Percentiles rank a stretch among this genome's conserved stretches.
phyloP scores from a whole-genome alignment of 2,888 invertebrate species.

The Thecocarcelia acutangulata region DNA sequence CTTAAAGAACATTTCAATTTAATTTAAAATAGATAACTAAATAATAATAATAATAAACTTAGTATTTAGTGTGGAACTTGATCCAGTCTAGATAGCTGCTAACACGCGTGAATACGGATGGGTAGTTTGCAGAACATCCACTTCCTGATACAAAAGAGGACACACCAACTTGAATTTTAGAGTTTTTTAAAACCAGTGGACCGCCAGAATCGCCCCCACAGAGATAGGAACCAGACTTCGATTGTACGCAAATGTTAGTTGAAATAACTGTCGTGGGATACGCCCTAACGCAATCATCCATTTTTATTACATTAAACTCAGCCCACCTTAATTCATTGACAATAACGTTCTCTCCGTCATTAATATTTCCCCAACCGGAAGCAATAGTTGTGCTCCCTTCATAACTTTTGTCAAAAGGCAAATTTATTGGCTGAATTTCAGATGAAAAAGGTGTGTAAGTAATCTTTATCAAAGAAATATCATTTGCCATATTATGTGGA shows the following conservation, averaged over 20 bases:
- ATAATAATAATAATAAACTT: too few relatives aligned
- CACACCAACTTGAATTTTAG: slow-evolving; percentile 71
- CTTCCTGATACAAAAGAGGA: slow-evolving; percentile 72
- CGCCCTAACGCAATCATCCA: slow-evolving; percentile 73
- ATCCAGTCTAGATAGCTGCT: slow-evolving; percentile 76
- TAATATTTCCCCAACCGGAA: slow-evolving; percentile 77
- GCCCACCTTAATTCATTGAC: slow-evolving; percentile 75
- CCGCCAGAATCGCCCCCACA: slow-evolving; percentile 78
- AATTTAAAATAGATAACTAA: too few relatives aligned
- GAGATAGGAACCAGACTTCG: slow-evolving; percentile 72
- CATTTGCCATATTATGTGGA: slow-evolving; percentile 72
- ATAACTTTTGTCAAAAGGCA: slow-evolving; percentile 72
- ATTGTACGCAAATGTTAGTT: slow-evolving; percentile 74
- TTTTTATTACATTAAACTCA: slow-evolving; percentile 75
- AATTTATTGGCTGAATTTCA: slow-evolving; percentile 71
- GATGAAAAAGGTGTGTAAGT: slow-evolving; percentile 69
- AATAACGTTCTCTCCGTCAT: slow-evolving; percentile 61
- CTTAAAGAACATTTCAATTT: too few relatives aligned
- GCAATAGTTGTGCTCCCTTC: slow-evolving; percentile 71
- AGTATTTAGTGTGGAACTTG: slow-evolving; percentile 12
- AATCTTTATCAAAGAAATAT: slow-evolving; percentile 74
- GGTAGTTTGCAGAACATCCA: slow-evolving; percentile 70
- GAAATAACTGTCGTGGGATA: slow-evolving; percentile 67
- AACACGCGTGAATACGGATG: slow-evolving; percentile 73
- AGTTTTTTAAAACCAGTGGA: slow-evolving; percentile 72